Percentiles rank a stretch among this genome's conserved stretches.
phyloP scores from a whole-genome alignment of 23 tunicate species.

The Ascidia mentula region DNA sequence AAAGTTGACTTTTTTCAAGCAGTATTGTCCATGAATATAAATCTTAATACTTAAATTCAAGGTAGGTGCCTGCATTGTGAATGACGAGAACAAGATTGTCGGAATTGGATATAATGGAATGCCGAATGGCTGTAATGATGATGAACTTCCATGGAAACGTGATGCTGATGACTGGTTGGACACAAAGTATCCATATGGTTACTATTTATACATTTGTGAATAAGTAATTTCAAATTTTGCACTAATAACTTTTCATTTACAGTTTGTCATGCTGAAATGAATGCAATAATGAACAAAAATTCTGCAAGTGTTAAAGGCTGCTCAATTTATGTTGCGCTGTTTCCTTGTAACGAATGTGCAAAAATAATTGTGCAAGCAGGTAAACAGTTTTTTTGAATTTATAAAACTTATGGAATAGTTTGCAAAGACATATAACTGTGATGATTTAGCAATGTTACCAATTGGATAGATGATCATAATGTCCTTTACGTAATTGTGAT shows the following conservation, averaged over 20 bases:
- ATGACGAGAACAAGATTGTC: slow-evolving; percentile 89
- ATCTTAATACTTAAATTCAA: neutral
- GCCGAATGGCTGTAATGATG: slow-evolving; percentile 93
- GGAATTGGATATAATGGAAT: slow-evolving; percentile 99
- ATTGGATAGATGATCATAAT: no score
- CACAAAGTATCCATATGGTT: slow-evolving; percentile 98
- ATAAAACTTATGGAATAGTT: no score
- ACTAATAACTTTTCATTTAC: neutral
- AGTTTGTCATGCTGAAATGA: slow-evolving; percentile 99
- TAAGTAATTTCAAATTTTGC: no score
- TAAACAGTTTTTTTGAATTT: neutral
- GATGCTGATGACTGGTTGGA: slow-evolving; percentile 64
- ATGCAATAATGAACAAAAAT: slow-evolving; percentile 98
- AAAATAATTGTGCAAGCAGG: slow-evolving; percentile 97
- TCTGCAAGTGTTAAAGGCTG: slow-evolving; percentile 80
- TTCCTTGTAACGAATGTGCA: slow-evolving; percentile 99
- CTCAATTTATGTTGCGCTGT: slow-evolving; percentile 83
- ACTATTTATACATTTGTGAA: neutral
- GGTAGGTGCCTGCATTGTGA: slow-evolving; percentile 99
- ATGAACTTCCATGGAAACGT: slow-evolving; percentile 81
- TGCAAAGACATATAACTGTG: no score
- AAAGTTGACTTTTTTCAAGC: no score
- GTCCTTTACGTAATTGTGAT: no score
- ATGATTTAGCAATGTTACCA: no score
- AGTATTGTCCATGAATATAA: neutral